Base-by-base conservation (phyloP, 2,113 vertebrate genomes). In the Tachysurus vachellii region DNA sequence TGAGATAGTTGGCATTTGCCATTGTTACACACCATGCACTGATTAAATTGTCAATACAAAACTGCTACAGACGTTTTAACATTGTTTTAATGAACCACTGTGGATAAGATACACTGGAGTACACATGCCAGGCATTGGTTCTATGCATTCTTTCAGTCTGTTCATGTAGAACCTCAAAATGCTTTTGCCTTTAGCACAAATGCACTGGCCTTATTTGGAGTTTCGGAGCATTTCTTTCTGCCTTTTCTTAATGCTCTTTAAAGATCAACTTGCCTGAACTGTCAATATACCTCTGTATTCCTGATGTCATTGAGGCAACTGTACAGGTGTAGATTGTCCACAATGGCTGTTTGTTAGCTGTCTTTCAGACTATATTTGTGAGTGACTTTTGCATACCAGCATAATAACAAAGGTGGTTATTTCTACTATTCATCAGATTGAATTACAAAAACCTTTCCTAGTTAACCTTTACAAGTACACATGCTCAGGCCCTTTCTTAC, bases 401-500 rank as follows among this genome's bases (percentile, higher is more conserved):
- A 88, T 79, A 83, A 87, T 82, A 56, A n/a, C 42, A 28, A 23
- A 75, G 80, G 57, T 4, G 5, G 56, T 61, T 81, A 81, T 81
- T 61, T 70, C 54, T 54, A 73, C 44, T 75, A 44, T n/a, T 73
- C 44, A 61, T 59, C 36, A 68, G 70, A 61, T 54, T 14, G 2
- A 16, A 36, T 88, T 61, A 76, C 64, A 82, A 85, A 56, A 89
- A 44, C 89, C 93, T 91, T 68, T 82, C 84, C 89, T 89, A 83
- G 87, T 85, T 91, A 94, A 94, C 83, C 89, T 93, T 94, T 92
- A 91, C 89, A 92, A 92, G 91, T 89, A 92, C 92, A 92, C 89
- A 93, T 91, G 94, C 95, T 96, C 95, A 96, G 95, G 95, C 94
- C 94, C 93, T 94, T 93, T 95, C 92, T 95, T 93, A 95, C 93